Conservation (phyloP, 2,113 vertebrate genomes). For the Anolis sagrei region DNA sequence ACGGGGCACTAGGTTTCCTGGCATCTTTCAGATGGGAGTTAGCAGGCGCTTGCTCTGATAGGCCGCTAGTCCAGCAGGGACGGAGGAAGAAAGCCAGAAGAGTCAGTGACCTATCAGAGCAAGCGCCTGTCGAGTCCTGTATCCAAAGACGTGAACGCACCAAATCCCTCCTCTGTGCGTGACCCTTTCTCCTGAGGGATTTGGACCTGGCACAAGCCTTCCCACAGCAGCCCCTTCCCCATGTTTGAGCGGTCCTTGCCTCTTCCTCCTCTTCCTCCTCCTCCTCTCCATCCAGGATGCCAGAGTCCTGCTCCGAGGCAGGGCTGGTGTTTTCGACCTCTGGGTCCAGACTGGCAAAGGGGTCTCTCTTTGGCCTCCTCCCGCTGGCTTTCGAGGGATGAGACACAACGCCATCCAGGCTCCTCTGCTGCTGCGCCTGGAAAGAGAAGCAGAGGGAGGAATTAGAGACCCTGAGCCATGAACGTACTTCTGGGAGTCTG, state of each 20-base stretch:
- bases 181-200: neutral
- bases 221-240: neutral
- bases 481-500: neutral
- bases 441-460: slow-evolving; percentile 23
- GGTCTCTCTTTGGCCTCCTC: slow-evolving; percentile 82
- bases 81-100: too few relatives aligned
- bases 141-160: neutral
- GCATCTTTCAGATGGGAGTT: too few relatives aligned
- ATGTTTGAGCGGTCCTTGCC: slow-evolving; percentile 64
- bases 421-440: slow-evolving; percentile 92
- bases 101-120: too few relatives aligned
- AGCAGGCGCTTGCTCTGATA: too few relatives aligned
- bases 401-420: slow-evolving; percentile 85
- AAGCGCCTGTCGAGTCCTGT: too few relatives aligned
- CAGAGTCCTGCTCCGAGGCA: slow-evolving; percentile 89
- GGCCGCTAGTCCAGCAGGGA: too few relatives aligned
- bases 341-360: slow-evolving; percentile 67
- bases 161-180: too few relatives aligned
- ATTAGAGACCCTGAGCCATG: neutral
- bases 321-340: slow-evolving; percentile 84
- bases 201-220: neutral
- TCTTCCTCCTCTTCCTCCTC: slow-evolving; percentile 82
- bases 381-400: slow-evolving; percentile 78
- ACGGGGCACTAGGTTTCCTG: too few relatives aligned
- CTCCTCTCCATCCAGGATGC: slow-evolving; percentile 95